A percentile compares a stretch with the other conserved stretches of the same genome.
Conservation (phyloP, 2,888 invertebrate species). For the Catocala sponsa region DNA sequence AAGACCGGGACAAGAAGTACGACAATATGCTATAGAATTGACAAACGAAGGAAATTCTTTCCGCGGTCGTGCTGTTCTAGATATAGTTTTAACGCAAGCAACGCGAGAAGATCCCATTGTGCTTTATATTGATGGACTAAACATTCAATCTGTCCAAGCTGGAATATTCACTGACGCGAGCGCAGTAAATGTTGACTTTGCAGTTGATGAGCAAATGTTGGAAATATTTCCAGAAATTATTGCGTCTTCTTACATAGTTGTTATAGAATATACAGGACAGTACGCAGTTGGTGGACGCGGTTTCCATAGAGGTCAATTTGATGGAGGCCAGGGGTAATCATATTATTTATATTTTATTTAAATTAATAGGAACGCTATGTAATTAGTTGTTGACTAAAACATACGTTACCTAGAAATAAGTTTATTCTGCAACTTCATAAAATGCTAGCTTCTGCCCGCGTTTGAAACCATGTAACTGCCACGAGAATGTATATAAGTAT, state of each 20-base stretch:
- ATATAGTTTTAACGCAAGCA: constrained; percentile 46
- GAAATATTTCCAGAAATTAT: constrained; percentile 51
- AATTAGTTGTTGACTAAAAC: too few species aligned
- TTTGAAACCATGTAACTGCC: too few species aligned
- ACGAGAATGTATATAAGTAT: too few species aligned
- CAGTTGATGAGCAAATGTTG: constrained; percentile 50
- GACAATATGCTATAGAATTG: constrained; percentile 60
- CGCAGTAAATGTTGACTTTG: constrained; percentile 43
- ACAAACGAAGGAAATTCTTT: constrained; percentile 58
- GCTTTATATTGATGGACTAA: constrained; percentile 57
- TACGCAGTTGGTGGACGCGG: constrained; percentile 57
- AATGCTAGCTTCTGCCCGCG: too few species aligned
- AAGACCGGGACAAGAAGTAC: constrained; percentile 63
- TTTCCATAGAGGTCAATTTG: constrained; percentile 55
- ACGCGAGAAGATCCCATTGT: constrained; percentile 58
- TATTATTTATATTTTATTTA: background rate
- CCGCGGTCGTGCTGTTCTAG: constrained; percentile 62
- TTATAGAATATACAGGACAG: constrained; percentile 65
- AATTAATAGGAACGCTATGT: too few species aligned
- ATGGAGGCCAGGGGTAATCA: constrained; percentile 50
- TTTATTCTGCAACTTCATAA: too few species aligned
- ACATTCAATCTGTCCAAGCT: constrained; percentile 55
- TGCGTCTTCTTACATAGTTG: constrained; percentile 55
- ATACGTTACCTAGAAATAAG: too few species aligned
- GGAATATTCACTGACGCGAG: constrained; percentile 59